Evolutionary conservation across 1,140 invertebrate species (phyloP).

Genomic region (Papilio helenus): DNA sequence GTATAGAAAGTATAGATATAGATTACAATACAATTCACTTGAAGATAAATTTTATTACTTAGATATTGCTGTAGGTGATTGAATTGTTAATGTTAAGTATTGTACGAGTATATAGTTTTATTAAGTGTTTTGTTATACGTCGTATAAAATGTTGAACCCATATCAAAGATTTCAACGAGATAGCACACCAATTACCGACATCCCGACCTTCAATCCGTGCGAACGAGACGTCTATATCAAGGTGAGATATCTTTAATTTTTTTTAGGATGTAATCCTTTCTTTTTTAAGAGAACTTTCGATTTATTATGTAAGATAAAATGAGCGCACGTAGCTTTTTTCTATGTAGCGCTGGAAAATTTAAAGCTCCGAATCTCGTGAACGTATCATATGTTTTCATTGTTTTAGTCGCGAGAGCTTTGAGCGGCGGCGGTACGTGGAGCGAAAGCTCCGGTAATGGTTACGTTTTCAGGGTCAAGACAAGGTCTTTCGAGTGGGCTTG

Average conservation of each 20-base stretch:
- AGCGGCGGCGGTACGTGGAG: conserved; percentile 22
- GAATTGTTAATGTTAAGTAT: too few species aligned
- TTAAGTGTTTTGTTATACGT: too few species aligned
- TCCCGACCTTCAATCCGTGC: conserved; percentile 77
- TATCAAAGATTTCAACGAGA: neutral
- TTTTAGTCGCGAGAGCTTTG: conserved; percentile 32
- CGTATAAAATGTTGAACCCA: neutral
- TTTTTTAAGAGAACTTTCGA: neutral
- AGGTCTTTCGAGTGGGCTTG: conserved; percentile 60
- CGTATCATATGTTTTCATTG: conserved; percentile 37
- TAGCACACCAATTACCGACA: conserved; percentile 60
- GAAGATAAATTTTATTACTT: too few species aligned
- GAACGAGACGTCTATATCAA: conserved; percentile 79
- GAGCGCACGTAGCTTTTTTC: conserved; percentile 14
- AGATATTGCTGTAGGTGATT: too few species aligned
- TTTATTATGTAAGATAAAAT: conserved; percentile 45
- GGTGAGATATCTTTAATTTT: conserved; percentile 64
- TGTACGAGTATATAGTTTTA: too few species aligned
- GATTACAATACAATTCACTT: too few species aligned
- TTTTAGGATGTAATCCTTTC: conserved; percentile 39
- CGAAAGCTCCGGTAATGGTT: conserved; percentile 42
- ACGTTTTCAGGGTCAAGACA: conserved; percentile 73
- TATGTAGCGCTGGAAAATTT: conserved; percentile 11
- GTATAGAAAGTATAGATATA: too few species aligned
- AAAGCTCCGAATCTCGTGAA: conserved; percentile 27